These are phyloP conservation scores for Catocala sponsa DNA, from an alignment of 2,888 invertebrate genomes.

Conservation along the genomic window DNA sequence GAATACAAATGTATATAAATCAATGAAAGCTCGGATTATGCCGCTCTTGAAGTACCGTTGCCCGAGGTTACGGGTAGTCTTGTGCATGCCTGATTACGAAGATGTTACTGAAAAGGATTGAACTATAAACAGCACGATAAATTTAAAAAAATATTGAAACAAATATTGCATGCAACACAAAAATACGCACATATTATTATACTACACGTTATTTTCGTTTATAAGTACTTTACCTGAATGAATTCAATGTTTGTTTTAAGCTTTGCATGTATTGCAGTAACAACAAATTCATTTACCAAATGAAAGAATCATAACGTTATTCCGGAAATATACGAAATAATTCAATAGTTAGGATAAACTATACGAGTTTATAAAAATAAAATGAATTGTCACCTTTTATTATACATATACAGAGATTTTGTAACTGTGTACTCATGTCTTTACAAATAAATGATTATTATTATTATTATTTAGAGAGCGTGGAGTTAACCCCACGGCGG, in stretches of 20 bases:
- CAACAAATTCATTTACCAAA: neutral
- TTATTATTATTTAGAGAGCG: no score
- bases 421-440: no score
- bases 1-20: no score
- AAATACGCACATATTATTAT: neutral
- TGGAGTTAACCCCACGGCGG: no score
- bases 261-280: neutral
- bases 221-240: neutral
- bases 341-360: neutral
- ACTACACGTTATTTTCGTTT: neutral
- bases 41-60: no score
- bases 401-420: no score
- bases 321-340: neutral
- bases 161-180: conserved; percentile 1
- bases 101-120: neutral
- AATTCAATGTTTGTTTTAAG: neutral
- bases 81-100: neutral
- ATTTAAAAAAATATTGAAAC: no score
- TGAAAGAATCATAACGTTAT: conserved; percentile 1
- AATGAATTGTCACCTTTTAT: no score
- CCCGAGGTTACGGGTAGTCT: no score
- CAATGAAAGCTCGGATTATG: no score
- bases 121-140: conserved; percentile 3
- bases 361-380: no score
- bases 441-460: no score